phyloP scores from a whole-genome alignment of 1,140 invertebrate species.

The Caenorhabditis brenneri region DNA sequence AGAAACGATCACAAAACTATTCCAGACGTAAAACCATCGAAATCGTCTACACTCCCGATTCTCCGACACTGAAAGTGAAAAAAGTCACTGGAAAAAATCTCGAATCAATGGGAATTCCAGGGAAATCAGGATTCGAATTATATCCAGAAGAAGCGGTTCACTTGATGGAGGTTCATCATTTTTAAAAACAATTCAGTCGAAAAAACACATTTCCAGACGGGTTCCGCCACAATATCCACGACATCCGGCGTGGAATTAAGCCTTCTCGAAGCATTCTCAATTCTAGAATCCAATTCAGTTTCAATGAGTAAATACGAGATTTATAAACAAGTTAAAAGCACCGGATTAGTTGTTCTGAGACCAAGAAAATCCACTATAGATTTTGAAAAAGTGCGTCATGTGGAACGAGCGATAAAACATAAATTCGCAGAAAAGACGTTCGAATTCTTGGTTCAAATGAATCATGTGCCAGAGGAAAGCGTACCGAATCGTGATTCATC shows the following conservation, averaged over 20 bases:
- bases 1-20: no score
- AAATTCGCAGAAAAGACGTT: not conserved
- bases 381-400: not conserved
- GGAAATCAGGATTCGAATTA: slow-evolving; percentile 45
- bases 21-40: slow-evolving; percentile 13
- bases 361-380: not conserved
- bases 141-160: slow-evolving; percentile 58
- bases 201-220: slow-evolving; percentile 3
- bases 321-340: slow-evolving; percentile 8
- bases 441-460: not conserved
- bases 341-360: slow-evolving; percentile 41
- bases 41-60: not conserved
- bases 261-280: slow-evolving; percentile 1
- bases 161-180: slow-evolving; percentile 55
- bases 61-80: slow-evolving; percentile 2
- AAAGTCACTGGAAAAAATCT: slow-evolving; percentile 41
- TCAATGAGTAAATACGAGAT: slow-evolving; percentile 20
- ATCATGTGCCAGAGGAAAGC: not conserved
- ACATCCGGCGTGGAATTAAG: not conserved
- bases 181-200: no score
- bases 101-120: slow-evolving; percentile 54
- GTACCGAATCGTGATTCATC: not conserved
- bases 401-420: not conserved
- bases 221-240: not conserved
- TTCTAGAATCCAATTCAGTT: slow-evolving; percentile 1